phyloP scores from a whole-genome alignment of 1,140 invertebrate genomes.

The Panagrolaimus sp. region DNA sequence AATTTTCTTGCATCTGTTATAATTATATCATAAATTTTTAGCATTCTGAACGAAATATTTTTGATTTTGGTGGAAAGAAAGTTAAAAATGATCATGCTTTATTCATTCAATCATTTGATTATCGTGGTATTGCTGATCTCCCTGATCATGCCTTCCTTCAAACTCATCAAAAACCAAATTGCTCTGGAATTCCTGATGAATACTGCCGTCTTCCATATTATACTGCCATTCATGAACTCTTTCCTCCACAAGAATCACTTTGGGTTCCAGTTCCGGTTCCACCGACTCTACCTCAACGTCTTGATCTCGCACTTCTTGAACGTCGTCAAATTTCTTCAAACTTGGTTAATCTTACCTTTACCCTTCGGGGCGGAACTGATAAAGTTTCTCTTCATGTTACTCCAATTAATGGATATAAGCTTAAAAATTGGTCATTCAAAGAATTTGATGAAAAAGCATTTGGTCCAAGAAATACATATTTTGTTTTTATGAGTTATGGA shows the following conservation, averaged over 20 bases:
- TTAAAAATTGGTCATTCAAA: slow-evolving; percentile 54
- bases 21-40: slow-evolving; percentile 31
- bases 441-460: slow-evolving; percentile 43
- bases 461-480: slow-evolving; percentile 49
- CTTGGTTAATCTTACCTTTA: slow-evolving; percentile 47
- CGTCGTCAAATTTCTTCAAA: slow-evolving; percentile 22
- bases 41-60: slow-evolving; percentile 20
- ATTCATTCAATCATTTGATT: slow-evolving; percentile 55
- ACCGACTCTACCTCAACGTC: slow-evolving; percentile 40
- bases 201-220: slow-evolving; percentile 58
- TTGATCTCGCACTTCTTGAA: slow-evolving; percentile 45
- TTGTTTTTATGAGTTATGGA: slow-evolving; percentile 58
- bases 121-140: slow-evolving; percentile 52
- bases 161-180: slow-evolving; percentile 46
- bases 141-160: slow-evolving; percentile 58
- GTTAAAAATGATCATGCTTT: slow-evolving; percentile 43
- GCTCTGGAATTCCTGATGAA: slow-evolving; percentile 50
- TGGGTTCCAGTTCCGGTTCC: slow-evolving; percentile 54
- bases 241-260: slow-evolving; percentile 49
- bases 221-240: slow-evolving; percentile 56
- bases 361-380: slow-evolving; percentile 38
- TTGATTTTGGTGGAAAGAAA: slow-evolving; percentile 41
- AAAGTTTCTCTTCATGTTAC: slow-evolving; percentile 56
- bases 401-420: slow-evolving; percentile 49
- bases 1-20: not conserved